Conservation (phyloP, 2,888 invertebrate genomes). For the Camponotus fellah region DNA sequence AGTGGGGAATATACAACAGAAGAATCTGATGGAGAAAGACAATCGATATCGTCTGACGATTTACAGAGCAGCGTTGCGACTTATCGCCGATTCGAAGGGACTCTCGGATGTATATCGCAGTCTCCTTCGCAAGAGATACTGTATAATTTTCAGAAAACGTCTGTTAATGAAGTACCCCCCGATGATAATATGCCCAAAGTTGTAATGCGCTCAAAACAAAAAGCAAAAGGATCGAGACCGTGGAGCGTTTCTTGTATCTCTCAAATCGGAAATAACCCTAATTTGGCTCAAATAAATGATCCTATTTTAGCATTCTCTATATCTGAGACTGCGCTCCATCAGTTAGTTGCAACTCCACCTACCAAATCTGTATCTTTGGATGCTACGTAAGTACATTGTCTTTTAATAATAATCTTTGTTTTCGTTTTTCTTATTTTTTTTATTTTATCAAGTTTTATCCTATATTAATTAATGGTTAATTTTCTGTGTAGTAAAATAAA, state of each 20-base stretch:
- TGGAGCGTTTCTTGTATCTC: constrained; percentile 96
- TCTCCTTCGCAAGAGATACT: constrained; percentile 84
- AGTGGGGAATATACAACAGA: constrained; percentile 95
- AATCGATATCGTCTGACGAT: constrained; percentile 92
- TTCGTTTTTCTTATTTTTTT: neutral
- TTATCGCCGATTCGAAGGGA: constrained; percentile 86
- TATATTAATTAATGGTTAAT: constrained; percentile 2
- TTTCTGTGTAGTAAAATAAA: neutral
- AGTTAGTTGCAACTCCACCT: constrained; percentile 87
- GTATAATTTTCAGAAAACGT: constrained; percentile 81
- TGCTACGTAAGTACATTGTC: constrained; percentile 79
- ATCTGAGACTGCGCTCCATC: constrained; percentile 95
- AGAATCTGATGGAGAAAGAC: constrained; percentile 90
- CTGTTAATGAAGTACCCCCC: constrained; percentile 74
- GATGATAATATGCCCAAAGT: constrained; percentile 87
- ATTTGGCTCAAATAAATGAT: constrained; percentile 78
- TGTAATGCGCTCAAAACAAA: constrained; percentile 89
- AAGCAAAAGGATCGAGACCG: constrained; percentile 88
- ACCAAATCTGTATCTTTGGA: constrained; percentile 83
- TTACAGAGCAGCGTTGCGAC: constrained; percentile 92
- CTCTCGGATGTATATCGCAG: constrained; percentile 77
- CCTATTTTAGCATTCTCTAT: constrained; percentile 90
- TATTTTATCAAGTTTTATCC: neutral
- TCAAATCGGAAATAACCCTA: constrained; percentile 87
- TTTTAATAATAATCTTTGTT: constrained; percentile 11